phyloP scores from a whole-genome alignment of 2,113 vertebrate genomes.

The Suricata suricatta region DNA sequence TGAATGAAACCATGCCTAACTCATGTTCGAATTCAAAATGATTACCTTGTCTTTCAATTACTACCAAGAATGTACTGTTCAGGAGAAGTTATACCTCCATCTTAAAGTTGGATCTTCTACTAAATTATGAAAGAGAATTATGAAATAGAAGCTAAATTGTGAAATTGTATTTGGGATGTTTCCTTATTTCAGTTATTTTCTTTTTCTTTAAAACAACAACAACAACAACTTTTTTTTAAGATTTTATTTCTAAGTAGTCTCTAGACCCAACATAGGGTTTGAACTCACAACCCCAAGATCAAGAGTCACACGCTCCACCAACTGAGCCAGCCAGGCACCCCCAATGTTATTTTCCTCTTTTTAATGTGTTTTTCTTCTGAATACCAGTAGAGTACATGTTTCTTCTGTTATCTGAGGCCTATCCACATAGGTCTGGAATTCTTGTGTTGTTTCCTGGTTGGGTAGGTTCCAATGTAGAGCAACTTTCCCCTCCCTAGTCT shows the following conservation, averaged over 20 bases:
- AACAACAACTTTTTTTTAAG: too few relatives aligned
- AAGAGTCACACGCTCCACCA: neutral
- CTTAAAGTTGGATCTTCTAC: neutral
- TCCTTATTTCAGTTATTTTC: neutral
- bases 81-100: neutral
- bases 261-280: neutral
- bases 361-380: neutral
- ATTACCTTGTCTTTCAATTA: neutral
- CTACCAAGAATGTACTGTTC: neutral
- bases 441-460: neutral
- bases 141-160: neutral
- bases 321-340: neutral
- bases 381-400: neutral
- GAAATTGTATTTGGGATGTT: neutral
- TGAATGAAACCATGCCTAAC: conserved; percentile 17
- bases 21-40: neutral
- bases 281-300: neutral
- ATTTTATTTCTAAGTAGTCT: neutral
- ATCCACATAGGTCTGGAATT: neutral
- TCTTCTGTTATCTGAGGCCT: neutral
- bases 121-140: neutral
- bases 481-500: neutral
- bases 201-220: neutral
- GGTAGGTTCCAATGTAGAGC: neutral
- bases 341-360: neutral